Conservation (phyloP, 1,140 invertebrate genomes). For the Zaprionus kolodkinae region DNA sequence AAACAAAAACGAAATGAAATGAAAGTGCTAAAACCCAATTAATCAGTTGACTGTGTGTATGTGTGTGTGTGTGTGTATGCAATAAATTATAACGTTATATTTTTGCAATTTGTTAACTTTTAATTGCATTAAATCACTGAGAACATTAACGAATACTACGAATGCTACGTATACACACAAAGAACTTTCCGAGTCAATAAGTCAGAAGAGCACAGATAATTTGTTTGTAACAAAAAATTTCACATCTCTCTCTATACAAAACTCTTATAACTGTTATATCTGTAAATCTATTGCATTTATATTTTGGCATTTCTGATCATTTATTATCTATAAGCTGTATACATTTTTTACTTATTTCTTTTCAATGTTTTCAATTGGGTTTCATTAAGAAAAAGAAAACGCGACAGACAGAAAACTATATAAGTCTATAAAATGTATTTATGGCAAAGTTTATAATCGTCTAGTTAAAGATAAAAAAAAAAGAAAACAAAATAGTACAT, state of each 20-base stretch:
- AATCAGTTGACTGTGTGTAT: slow-evolving; percentile 8
- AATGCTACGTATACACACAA: too few species aligned
- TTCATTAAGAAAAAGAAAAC: slow-evolving; percentile 15
- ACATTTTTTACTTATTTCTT: neutral
- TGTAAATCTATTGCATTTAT: neutral
- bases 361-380: neutral
- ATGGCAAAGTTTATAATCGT: slow-evolving; percentile 74
- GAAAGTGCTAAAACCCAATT: slow-evolving; percentile 14
- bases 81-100: slow-evolving; percentile 4
- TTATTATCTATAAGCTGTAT: slow-evolving; percentile 3
- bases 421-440: slow-evolving; percentile 44
- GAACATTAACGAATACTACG: neutral
- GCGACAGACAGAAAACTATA: neutral
- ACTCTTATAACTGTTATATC: neutral
- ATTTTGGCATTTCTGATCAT: neutral
- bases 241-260: neutral
- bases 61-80: neutral
- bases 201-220: neutral
- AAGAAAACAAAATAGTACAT: slow-evolving; percentile 41
- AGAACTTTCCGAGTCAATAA: neutral
- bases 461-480: slow-evolving; percentile 61
- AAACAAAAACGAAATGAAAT: neutral
- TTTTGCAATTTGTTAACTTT: neutral
- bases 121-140: neutral
- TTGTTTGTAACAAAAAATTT: neutral